Base-by-base conservation (phyloP, 2,113 vertebrate species). In the Sterna hirundo region DNA sequence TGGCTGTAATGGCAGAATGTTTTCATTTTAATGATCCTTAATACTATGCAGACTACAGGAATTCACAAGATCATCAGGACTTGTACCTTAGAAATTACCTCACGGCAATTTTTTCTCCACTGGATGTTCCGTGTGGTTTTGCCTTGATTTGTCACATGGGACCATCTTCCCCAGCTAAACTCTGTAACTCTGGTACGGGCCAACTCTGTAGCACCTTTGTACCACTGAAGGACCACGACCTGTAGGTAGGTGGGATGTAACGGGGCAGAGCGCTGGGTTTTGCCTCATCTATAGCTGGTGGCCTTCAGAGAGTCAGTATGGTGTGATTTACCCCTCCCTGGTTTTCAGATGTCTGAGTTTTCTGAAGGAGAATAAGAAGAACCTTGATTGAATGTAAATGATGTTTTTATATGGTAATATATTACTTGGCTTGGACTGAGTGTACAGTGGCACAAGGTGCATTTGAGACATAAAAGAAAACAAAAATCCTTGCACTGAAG, bases 11-110 rank as follows among this genome's bases (percentile, higher is more conserved):
- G 54, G 78, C 89, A 77, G 84, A 92, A 44, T 92, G 91, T 92
- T 91, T 95, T 94, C 81, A 97, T 97, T 96, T 98, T 96, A 97
- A 96, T 96, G 92, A 96, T 94, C 92, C 57, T 70, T 83, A 95
- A 92, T 62, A 55, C 32, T 79, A 90, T 94, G 93, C 86, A 96
- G 93, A 91, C 88, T 93, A 71, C 44, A 95, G 87, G 79, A 96
- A 91, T 77, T 93, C 83, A 74, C 57, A 85, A 36, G 52, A 83
- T 80, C 52, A 93, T 66, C 86, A 60, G 70, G 32, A 61, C 61
- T 86, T 21, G 61, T 46, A 70, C 44, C 21, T 47, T 42, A 46
- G 71, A 96, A 80, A 70, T 77, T 85, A 93, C 57, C 52, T 76
- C 30, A 25, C n/a, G 11, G 13, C 13, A 17, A 42, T 9, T n/a